Conservation (phyloP, 2,113 vertebrate species). For the Neomonachus schauinslandi region DNA sequence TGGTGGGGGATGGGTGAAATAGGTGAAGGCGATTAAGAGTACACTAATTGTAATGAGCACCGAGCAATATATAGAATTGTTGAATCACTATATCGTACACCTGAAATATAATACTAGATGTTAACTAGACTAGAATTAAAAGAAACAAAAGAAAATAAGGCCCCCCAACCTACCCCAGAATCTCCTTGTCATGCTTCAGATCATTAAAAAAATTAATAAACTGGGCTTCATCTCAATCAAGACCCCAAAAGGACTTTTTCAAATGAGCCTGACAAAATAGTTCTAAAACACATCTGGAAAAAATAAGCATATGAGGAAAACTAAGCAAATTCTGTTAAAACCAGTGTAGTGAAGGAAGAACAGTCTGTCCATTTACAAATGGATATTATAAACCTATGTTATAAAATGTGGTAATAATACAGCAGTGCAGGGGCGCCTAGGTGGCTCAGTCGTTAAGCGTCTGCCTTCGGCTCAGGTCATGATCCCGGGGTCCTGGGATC, state of each 20-base stretch:
- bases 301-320: neutral
- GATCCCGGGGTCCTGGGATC: no score
- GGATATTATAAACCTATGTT: neutral
- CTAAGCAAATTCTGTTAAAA: neutral
- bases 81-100: no score
- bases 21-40: neutral
- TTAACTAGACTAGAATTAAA: no score
- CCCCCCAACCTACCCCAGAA: neutral
- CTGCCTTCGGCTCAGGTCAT: no score
- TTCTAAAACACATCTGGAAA: neutral
- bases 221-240: neutral
- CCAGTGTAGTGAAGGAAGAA: neutral
- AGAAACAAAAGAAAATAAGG: no score
- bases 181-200: neutral
- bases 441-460: no score
- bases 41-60: no score
- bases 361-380: neutral
- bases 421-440: neutral
- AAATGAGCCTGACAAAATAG: neutral
- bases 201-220: neutral
- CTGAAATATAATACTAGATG: no score
- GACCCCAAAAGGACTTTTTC: neutral
- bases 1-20: neutral
- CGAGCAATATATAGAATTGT: no score
- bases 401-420: neutral